Percentiles rank a stretch among this genome's conserved stretches.
Conservation (phyloP, 1,140 invertebrate genomes). For the Temnothorax longispinosus region DNA sequence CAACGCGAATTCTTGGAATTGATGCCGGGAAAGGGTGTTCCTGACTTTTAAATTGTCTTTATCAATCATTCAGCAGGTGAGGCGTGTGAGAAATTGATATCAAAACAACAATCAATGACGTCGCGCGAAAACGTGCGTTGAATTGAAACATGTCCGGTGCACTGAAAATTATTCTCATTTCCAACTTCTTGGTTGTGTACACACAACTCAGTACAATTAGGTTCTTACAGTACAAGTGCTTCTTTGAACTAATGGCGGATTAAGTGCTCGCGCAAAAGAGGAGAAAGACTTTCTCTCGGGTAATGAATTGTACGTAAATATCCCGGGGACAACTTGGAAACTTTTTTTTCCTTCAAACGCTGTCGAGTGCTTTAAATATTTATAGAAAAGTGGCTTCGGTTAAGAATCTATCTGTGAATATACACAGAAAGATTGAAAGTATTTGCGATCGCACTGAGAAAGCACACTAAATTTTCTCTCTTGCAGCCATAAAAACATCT, state of each 20-base stretch:
- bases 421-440: neutral
- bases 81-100: conserved; percentile 43
- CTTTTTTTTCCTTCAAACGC: conserved; percentile 18
- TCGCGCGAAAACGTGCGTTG: conserved; percentile 1
- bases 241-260: conserved; percentile 48
- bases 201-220: neutral
- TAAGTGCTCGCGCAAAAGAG: conserved; percentile 54
- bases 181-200: neutral
- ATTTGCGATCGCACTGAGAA: neutral
- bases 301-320: conserved; percentile 51
- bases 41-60: conserved; percentile 59
- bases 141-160: neutral
- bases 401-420: neutral
- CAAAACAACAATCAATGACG: conserved; percentile 26
- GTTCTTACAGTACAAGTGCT: conserved; percentile 12
- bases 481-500: neutral
- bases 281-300: conserved; percentile 3
- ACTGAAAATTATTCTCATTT: neutral
- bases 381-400: conserved; percentile 40
- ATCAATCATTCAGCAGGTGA: conserved; percentile 51
- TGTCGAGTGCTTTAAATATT: conserved; percentile 61
- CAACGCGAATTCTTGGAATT: conserved; percentile 59
- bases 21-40: conserved; percentile 40
- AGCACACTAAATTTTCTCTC: neutral
- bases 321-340: conserved; percentile 1